A percentile compares a stretch with the other conserved stretches of the same genome.
Conservation (phyloP, 1,140 invertebrate genomes). For the Leucophenga varia region DNA sequence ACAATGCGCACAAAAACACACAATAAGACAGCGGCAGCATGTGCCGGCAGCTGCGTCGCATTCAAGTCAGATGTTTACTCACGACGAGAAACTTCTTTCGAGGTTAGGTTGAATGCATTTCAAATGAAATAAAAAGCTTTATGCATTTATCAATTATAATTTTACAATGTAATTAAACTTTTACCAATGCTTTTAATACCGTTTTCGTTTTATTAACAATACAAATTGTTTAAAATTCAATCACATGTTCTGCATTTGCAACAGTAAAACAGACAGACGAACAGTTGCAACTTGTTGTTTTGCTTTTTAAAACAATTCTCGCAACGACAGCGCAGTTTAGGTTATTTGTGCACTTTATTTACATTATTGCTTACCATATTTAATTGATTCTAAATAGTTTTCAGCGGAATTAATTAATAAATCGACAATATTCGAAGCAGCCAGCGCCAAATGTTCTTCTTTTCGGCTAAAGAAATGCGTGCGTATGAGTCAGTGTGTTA, state of each 20-base stretch:
- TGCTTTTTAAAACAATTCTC: no score
- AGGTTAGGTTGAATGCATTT: constrained; percentile 47
- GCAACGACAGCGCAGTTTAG: no score
- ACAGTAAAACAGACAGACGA: no score
- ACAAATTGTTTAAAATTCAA: no score
- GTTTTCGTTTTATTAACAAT: no score
- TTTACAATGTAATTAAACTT: background rate
- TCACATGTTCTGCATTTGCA: no score
- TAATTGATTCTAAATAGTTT: constrained; percentile 32
- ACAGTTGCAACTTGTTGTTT: no score
- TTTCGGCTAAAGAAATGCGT: constrained; percentile 47
- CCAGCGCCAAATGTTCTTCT: constrained; percentile 42
- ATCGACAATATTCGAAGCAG: constrained; percentile 42
- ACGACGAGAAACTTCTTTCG: constrained; percentile 47
- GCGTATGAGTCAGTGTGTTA: constrained; percentile 20
- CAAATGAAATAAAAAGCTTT: background rate
- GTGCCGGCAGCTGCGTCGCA: background rate
- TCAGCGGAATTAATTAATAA: constrained; percentile 24
- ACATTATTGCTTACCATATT: constrained; percentile 37
- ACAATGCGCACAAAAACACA: background rate
- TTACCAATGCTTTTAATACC: no score
- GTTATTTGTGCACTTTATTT: no score
- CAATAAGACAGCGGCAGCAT: constrained; percentile 4
- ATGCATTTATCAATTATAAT: background rate
- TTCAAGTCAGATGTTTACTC: constrained; percentile 30